A percentile compares a stretch with the other conserved stretches of the same genome.
These are phyloP conservation scores for Alces alces DNA, from an alignment of 2,113 vertebrate genomes.

Conservation along the genomic window DNA sequence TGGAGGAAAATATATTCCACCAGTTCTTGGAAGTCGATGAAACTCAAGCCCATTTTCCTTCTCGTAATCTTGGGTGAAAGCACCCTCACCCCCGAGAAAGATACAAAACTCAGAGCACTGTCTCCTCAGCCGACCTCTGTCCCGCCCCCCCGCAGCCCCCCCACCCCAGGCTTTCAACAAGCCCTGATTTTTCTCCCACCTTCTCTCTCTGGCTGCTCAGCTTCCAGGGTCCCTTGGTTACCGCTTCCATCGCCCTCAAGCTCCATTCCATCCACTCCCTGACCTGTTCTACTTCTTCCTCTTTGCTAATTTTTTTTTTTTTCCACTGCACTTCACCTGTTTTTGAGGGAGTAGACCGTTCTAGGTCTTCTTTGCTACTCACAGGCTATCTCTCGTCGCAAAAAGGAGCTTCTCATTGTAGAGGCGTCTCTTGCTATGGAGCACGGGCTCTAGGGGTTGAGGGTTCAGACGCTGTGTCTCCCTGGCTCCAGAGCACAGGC, in stretches of 20 bases:
- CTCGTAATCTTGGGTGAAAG: not conserved
- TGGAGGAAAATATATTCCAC: not conserved
- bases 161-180: fast-evolving
- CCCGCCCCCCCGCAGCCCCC: fast-evolving
- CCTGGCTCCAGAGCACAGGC: not conserved
- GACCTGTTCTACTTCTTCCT: not conserved
- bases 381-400: not conserved
- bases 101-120: not conserved
- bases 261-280: not conserved
- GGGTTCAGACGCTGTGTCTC: not conserved
- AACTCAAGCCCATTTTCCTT: not conserved
- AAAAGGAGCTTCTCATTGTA: not conserved
- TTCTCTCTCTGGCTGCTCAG: not conserved
- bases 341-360: not conserved
- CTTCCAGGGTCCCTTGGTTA: not conserved
- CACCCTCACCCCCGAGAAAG: not conserved
- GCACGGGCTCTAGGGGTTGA: not conserved
- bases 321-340: not conserved
- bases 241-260: not conserved
- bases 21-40: not conserved
- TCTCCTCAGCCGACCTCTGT: not conserved
- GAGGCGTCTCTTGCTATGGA: not conserved
- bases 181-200: not conserved
- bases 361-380: not conserved
- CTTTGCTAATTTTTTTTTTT: not conserved